Evolutionary conservation across 2,113 vertebrate species (phyloP).

Genomic region (Plecotus auritus): DNA sequence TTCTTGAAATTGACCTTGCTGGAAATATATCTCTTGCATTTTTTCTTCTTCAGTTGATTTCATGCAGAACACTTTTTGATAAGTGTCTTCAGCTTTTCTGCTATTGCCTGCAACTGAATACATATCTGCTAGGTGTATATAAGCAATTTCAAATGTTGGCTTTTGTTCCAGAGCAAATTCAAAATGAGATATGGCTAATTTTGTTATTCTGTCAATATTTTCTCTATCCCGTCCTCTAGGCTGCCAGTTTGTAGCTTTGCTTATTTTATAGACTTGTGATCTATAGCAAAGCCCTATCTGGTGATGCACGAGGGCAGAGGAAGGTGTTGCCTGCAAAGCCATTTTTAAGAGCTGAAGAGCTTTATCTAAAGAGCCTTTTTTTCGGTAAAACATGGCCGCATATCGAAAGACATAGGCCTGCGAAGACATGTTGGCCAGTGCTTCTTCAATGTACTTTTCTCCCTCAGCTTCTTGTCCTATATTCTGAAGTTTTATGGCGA

Average conservation of each 20-base stretch:
- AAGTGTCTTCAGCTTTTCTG: conserved; percentile 75
- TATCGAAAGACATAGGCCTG: conserved; percentile 77
- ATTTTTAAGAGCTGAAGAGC: conserved; percentile 67
- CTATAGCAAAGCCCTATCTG: conserved; percentile 82
- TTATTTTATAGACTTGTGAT: rapidly evolving
- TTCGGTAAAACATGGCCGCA: conserved; percentile 83
- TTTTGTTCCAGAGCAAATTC: conserved; percentile 63
- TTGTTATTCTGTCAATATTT: neutral
- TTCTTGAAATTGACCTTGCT: conserved; percentile 74
- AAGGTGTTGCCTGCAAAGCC: conserved; percentile 73
- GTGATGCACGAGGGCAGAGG: conserved; percentile 74
- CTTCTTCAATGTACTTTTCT: conserved; percentile 76
- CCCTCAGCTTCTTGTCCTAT: conserved; percentile 44
- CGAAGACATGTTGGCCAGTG: conserved; percentile 68
- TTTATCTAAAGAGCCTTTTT: conserved; percentile 39
- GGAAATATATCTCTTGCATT: conserved; percentile 23
- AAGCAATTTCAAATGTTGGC: conserved; percentile 54
- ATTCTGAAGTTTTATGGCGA: conserved; percentile 80
- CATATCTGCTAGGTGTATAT: conserved; percentile 64
- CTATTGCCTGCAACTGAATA: conserved; percentile 59
- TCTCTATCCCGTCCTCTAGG: neutral
- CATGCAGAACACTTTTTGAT: conserved; percentile 55
- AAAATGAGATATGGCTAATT: conserved; percentile 71
- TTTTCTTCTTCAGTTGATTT: neutral
- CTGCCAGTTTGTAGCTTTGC: neutral